Base-by-base conservation (phyloP, 37 sponge, comb jelly and placozoan species). In the Spongilla lacustris region DNA sequence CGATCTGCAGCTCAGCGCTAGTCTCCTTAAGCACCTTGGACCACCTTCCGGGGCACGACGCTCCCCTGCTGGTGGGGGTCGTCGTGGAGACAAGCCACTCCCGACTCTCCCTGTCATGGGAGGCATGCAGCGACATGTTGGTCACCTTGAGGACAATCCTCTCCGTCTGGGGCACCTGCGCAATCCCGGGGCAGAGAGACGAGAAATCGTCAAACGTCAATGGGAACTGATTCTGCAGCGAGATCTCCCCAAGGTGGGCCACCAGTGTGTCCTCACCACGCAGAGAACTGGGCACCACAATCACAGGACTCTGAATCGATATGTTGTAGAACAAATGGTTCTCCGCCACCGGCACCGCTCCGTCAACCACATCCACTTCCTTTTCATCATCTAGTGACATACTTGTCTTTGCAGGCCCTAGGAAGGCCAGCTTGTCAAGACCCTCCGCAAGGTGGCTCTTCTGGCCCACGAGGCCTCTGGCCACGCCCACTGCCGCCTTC, bases 401-500 rank as follows among this genome's bases (percentile, higher is more conserved):
- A 6, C 36, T 67, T 0, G 32, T 71, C 22, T 0, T 21, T 46
- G 41, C 35, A 28, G 34, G 67, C 0, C 84, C 88, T 37, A 94
- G 38, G 21, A 67, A 73, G 49, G 89, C 82, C 0, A 94, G 76
- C 31, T 75, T 73, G n/a, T 38, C 74, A 0, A 94, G 73, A 0
- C 86, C 66, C 49, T 85, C 71, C 12, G 81, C 72, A 0, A 94
- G 46, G 24, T 88, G 74, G 68, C 92, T 87, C 66, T 86, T 79
- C 26, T 85, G 66, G 0, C 84, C 73, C 2, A 91, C 95, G 0
- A 94, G 33, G 10, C 95, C 95, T 73, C 85, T 94, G 46, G 98
- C 98, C 79, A 97, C 90, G 21, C 95, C 98, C 36, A 89, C 85
- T 23, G 98, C 96, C 9, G 98, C 96, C 0, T 50, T 82, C 30